Evolutionary conservation across 30 jellyfish, hydroid and myxozoan genomes (phyloP).

Genomic region (Aurelia aurita): DNA sequence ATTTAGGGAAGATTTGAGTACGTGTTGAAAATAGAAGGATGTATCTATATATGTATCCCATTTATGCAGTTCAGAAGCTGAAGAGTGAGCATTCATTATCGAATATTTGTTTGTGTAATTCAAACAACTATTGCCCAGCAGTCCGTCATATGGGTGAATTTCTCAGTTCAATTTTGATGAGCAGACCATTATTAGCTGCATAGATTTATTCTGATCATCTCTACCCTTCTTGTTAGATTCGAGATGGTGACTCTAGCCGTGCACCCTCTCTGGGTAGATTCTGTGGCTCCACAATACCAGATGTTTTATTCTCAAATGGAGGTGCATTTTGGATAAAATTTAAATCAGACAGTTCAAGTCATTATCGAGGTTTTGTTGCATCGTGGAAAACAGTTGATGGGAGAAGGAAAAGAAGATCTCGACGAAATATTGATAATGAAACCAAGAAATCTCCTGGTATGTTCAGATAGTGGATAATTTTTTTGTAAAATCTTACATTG

Average conservation of each 20-base stretch:
- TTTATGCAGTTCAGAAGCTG: no score
- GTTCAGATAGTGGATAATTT: background rate
- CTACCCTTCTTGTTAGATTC: background rate
- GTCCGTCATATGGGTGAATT: no score
- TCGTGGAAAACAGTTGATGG: constrained; percentile 58
- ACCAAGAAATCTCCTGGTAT: constrained; percentile 15
- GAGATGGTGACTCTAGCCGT: constrained; percentile 71
- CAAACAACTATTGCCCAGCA: no score
- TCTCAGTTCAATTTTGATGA: no score
- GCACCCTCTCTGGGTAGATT: constrained; percentile 59
- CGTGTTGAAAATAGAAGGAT: no score
- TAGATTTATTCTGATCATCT: no score
- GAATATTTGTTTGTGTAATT: no score
- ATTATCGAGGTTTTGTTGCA: constrained; percentile 68
- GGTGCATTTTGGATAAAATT: constrained; percentile 72
- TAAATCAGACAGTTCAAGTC: constrained; percentile 68
- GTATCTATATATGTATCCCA: no score
- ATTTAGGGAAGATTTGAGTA: no score
- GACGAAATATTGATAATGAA: background rate
- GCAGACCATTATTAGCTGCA: no score
- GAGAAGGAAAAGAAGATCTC: background rate
- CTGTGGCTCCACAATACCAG: constrained; percentile 74
- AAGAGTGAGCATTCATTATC: no score
- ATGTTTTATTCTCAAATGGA: constrained; percentile 3
- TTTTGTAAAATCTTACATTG: background rate